Percentiles rank a stretch among this genome's conserved stretches.
Conservation (phyloP, 2,888 invertebrate species). For the Cryptocephalus moraei region DNA sequence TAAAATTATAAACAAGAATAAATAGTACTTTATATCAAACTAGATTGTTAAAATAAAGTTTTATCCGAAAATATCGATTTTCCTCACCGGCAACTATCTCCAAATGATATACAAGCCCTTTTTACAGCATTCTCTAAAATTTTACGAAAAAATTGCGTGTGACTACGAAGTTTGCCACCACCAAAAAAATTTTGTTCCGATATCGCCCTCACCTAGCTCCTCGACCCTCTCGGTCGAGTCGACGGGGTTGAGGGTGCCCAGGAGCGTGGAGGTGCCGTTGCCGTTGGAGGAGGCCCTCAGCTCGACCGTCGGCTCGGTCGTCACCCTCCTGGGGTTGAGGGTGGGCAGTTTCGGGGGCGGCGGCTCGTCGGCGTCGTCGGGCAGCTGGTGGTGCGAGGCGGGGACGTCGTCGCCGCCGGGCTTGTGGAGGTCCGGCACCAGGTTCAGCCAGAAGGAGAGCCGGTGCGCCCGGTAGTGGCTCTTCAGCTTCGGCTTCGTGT, state of each 20-base stretch:
- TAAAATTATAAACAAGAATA: too few relatives aligned
- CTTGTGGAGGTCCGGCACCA: slow-evolving; percentile 85
- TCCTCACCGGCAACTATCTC: too few relatives aligned
- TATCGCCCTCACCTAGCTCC: slow-evolving; percentile 33
- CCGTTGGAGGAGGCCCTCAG: slow-evolving; percentile 34
- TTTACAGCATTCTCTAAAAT: too few relatives aligned
- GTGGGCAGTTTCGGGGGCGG: slow-evolving; percentile 46
- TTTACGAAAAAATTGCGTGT: too few relatives aligned
- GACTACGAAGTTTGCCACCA: too few relatives aligned
- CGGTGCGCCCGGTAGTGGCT: slow-evolving; percentile 90
- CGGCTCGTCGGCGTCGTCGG: slow-evolving; percentile 49
- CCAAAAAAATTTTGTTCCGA: too few relatives aligned
- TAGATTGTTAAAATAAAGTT: too few relatives aligned
- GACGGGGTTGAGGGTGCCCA: slow-evolving; percentile 16
- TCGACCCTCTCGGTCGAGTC: slow-evolving; percentile 41
- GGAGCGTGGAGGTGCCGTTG: slow-evolving; percentile 17
- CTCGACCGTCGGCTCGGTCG: slow-evolving; percentile 39
- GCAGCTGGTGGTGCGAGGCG: slow-evolving; percentile 73
- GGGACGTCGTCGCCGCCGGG: slow-evolving; percentile 82
- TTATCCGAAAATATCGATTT: too few relatives aligned
- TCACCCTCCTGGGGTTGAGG: slow-evolving; percentile 38
- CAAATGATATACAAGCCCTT: too few relatives aligned
- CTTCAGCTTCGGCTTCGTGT: slow-evolving; percentile 80
- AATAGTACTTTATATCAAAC: too few relatives aligned
- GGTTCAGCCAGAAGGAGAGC: slow-evolving; percentile 88